These are phyloP conservation scores for Acanthurus tractus DNA, from an alignment of 2,797 vertebrate species.

Conservation along the genomic window DNA sequence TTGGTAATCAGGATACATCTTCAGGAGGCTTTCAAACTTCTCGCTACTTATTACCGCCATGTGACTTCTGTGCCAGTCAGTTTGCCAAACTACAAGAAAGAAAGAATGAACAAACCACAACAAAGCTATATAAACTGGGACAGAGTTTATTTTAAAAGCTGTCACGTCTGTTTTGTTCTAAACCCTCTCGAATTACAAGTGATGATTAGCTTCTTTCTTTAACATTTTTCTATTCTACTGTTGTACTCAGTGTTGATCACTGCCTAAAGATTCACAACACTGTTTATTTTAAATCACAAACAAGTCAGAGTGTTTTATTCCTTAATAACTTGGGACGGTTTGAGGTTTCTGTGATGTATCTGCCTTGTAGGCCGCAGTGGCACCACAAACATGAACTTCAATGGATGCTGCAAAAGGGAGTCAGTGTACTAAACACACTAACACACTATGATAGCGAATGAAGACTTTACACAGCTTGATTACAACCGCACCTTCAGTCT, in stretches of 20 bases:
- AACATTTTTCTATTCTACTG: not conserved
- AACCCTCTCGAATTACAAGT: not conserved
- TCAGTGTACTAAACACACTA: not conserved
- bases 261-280: not conserved
- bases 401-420: not conserved
- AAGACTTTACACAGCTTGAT: not conserved
- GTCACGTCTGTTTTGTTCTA: not conserved
- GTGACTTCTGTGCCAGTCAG: conserved; percentile 81
- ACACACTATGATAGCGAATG: not conserved
- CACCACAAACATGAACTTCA: not conserved
- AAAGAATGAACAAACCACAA: conserved; percentile 6
- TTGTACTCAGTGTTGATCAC: not conserved
- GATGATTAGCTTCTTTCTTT: not conserved
- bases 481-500: conserved; percentile 64
- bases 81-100: conserved; percentile 61
- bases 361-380: not conserved
- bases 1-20: conserved; percentile 74
- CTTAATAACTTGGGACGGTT: not conserved
- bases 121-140: not conserved
- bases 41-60: conserved; percentile 78
- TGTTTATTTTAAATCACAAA: not conserved
- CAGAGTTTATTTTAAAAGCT: not conserved
- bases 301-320: not conserved
- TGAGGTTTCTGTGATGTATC: not conserved
- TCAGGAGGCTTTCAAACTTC: conserved; percentile 80